Evolutionary conservation across 2,113 vertebrate species (phyloP).

Genomic region (Sprattus sprattus): DNA sequence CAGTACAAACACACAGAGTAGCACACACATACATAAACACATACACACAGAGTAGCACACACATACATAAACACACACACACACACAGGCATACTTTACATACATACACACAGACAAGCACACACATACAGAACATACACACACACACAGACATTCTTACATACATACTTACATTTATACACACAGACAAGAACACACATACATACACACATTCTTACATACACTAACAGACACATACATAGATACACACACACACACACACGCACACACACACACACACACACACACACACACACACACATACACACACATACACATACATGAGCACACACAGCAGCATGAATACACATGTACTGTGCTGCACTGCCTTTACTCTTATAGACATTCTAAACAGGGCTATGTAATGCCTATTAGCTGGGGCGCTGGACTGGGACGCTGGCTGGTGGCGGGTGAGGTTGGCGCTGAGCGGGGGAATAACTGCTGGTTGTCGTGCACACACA

Average conservation of each 20-base stretch:
- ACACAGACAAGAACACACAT: conserved; percentile 29
- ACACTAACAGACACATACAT: conserved; percentile 28
- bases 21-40: conserved; percentile 22
- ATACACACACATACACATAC: conserved; percentile 28
- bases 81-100: conserved; percentile 25
- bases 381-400: background rate
- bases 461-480: conserved; percentile 28
- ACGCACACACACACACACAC: conserved; percentile 31
- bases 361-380: background rate
- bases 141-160: background rate
- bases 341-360: background rate
- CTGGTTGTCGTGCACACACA: conserved; percentile 26
- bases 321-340: conserved; percentile 23
- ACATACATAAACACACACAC: conserved; percentile 29
- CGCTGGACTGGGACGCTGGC: background rate
- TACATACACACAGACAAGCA: conserved; percentile 26
- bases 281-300: conserved; percentile 35
- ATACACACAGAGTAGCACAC: conserved; percentile 3
- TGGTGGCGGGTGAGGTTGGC: background rate
- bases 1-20: conserved; percentile 20
- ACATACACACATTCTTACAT: conserved; percentile 30
- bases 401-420: background rate
- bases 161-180: conserved; percentile 12
- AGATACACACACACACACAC: conserved; percentile 25
- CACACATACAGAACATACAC: conserved; percentile 21